Base-by-base conservation (phyloP, 2,888 invertebrate genomes). In the Dexiosoma caninum region DNA sequence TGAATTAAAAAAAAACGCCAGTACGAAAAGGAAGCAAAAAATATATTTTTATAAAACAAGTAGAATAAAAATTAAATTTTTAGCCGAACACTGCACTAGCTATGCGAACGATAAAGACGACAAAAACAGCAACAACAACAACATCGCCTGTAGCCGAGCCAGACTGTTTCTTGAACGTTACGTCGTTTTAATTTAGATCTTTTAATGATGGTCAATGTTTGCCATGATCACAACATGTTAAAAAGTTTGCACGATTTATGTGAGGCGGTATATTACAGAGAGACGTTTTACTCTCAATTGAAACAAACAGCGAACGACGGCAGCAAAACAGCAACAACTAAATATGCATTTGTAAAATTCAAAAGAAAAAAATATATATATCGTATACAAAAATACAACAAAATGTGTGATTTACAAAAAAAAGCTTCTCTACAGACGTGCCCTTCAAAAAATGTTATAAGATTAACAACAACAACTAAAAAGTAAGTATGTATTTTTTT, bases 241-340 rank as follows among this genome's bases (percentile, higher is more conserved):
- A 82, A n/a, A 79, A 77, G 77, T 79, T 83, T 82, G 75, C 78
- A 82, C 81, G 82, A 82, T 75, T 83, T 78, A 78, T 81, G 78
- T 75, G 64, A 46, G 64, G 44, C 78, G 60, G 66, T 78, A 67
- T 49, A 55, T 67, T 59, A 66, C 49, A 78, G 44, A 67, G 62
- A 64, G 42, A 49, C 42, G 6, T 4, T 19, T 62, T 21, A 27
- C n/a, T 60, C 42, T 72, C 60, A 72, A 53, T 23, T 62, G 72
- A 42, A 72, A 62, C 42, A 30, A 62, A 60, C 69, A 53, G 49
- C 51, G 10, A 23, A 10, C 53, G 37, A 49, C 71, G 57, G 51
- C 62, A 78, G 27, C 37, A 51, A 23, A 40, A 46, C 21, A 27
- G 46, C 35, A 57, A 32, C 37, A 30, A 27, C 44, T 37, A 57